phyloP scores from a whole-genome alignment of 2,888 invertebrate genomes.

The Pherbina coryleti region DNA sequence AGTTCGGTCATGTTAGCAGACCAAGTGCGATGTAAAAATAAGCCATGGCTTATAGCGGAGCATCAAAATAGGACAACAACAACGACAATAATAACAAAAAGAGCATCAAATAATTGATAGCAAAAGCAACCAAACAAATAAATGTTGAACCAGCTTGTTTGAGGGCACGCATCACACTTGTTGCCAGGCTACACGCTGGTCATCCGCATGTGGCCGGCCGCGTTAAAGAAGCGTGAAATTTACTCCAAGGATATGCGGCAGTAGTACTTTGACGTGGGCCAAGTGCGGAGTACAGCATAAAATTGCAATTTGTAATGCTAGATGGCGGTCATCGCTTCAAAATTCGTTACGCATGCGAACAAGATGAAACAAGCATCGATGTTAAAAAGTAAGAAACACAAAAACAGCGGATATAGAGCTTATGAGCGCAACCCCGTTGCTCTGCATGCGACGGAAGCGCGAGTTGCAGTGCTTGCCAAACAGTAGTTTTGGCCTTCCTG shows the following conservation, averaged over 20 bases:
- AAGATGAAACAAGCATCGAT: not conserved
- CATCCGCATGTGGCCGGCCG: conserved; percentile 23
- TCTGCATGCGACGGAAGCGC: not conserved
- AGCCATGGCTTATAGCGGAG: not conserved
- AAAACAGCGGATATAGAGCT: no score
- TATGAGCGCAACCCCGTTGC: no score
- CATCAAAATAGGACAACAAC: not conserved
- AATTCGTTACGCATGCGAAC: conserved; percentile 23
- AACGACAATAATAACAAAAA: not conserved
- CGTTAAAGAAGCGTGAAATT: conserved; percentile 27
- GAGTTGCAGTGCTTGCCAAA: not conserved
- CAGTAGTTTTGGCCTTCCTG: not conserved
- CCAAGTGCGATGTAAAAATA: not conserved
- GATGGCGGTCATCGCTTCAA: not conserved
- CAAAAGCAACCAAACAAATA: not conserved
- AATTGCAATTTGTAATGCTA: conserved; percentile 13
- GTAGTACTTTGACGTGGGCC: not conserved
- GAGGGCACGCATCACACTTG: conserved; percentile 6
- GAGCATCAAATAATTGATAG: not conserved
- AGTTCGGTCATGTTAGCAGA: not conserved
- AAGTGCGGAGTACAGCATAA: not conserved
- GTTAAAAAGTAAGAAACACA: no score
- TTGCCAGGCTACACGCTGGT: not conserved
- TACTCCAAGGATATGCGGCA: conserved; percentile 10
- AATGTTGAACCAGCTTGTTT: not conserved